phyloP scores from a whole-genome alignment of 2,113 vertebrate species.

The Excalfactoria chinensis region DNA sequence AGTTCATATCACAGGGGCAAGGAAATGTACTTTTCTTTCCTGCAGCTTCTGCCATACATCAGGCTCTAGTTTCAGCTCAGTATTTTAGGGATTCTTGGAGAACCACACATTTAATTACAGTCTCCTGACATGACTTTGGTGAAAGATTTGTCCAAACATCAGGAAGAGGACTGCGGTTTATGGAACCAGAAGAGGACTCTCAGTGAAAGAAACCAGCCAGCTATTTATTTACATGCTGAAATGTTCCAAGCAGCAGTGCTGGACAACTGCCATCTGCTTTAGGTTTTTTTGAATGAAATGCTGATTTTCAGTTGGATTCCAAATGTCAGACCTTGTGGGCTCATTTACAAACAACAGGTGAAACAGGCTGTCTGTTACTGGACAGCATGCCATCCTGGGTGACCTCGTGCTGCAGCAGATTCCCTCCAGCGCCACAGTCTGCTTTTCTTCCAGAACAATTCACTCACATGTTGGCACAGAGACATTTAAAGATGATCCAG shows the following conservation, averaged over 20 bases:
- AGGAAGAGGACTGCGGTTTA: conserved; percentile 20
- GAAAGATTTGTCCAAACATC: background rate
- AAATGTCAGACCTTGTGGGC: background rate
- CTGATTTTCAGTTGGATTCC: conserved; percentile 16
- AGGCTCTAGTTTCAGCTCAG: background rate
- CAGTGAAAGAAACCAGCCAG: background rate
- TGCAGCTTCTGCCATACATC: background rate
- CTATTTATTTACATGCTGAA: background rate
- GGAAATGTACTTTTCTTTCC: conserved; percentile 1
- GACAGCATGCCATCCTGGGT: background rate
- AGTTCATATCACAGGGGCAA: background rate
- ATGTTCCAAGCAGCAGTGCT: background rate
- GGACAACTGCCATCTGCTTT: conserved; percentile 43
- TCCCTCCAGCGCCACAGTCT: background rate
- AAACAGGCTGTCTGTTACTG: background rate
- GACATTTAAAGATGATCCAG: background rate
- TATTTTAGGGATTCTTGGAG: conserved; percentile 2
- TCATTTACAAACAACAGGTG: conserved; percentile 11
- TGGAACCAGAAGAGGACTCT: background rate
- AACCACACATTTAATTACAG: background rate
- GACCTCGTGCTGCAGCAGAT: background rate
- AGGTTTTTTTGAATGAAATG: conserved; percentile 9
- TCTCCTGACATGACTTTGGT: background rate
- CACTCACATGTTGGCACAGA: background rate
- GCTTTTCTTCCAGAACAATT: background rate